These are phyloP conservation scores for Patagioenas fasciata DNA, from an alignment of 2,113 vertebrate genomes.

Conservation along the genomic window DNA sequence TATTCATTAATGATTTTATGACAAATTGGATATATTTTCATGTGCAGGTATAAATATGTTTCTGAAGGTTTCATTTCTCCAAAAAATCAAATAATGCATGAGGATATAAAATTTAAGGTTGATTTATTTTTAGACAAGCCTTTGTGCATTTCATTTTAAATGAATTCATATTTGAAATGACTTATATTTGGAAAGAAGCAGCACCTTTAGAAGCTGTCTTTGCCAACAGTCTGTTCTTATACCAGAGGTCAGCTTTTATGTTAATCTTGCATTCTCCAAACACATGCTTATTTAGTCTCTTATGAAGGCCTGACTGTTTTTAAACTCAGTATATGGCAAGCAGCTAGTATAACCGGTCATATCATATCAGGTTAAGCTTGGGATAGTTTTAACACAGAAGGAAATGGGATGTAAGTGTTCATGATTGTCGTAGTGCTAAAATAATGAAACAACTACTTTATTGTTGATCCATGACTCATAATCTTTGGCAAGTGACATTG, in stretches of 20 bases:
- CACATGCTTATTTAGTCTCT: neutral
- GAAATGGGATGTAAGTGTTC: neutral
- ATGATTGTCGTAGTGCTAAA: too few species aligned
- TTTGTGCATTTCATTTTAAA: neutral
- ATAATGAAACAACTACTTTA: neutral
- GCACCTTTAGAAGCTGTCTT: neutral
- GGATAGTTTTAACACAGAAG: neutral
- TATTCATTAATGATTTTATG: conserved; percentile 29
- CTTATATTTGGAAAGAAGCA: neutral
- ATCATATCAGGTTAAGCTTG: neutral
- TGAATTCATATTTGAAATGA: neutral
- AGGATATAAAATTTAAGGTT: neutral
- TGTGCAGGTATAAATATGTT: neutral
- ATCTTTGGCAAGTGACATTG: neutral
- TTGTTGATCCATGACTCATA: neutral
- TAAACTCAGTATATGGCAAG: neutral
- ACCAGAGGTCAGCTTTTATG: neutral
- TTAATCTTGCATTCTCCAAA: neutral
- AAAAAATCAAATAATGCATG: neutral
- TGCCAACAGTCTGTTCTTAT: neutral
- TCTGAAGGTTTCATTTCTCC: neutral
- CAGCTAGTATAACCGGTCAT: neutral
- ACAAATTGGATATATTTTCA: neutral
- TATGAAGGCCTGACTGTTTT: neutral
- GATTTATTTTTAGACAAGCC: neutral